Evolutionary conservation across 2,113 vertebrate species (phyloP).

Genomic region (Istiophorus platypterus): DNA sequence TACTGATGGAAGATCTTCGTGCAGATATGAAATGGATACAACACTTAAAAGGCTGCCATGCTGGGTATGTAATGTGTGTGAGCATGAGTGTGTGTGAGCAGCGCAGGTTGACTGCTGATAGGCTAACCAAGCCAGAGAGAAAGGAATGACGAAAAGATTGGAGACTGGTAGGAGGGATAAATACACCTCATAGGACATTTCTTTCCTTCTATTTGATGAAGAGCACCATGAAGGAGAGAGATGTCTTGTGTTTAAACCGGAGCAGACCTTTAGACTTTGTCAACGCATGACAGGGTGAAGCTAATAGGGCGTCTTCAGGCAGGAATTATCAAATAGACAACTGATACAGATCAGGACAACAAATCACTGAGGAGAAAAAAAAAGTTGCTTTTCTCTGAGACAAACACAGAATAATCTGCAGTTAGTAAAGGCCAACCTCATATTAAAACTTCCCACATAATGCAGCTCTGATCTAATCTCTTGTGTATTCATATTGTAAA

Average conservation of each 20-base stretch:
- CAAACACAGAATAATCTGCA: neutral
- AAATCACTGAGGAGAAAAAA: constrained; percentile 7
- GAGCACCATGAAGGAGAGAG: neutral
- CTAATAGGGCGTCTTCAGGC: constrained; percentile 11
- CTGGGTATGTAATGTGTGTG: neutral
- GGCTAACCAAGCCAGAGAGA: constrained; percentile 21
- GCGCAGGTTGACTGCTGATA: constrained; percentile 25
- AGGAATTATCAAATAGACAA: constrained; percentile 22
- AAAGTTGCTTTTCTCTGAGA: neutral
- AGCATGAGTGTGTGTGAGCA: neutral
- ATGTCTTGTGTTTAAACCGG: constrained; percentile 17
- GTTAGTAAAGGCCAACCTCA: neutral
- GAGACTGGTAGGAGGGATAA: neutral
- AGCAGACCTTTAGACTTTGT: constrained; percentile 31
- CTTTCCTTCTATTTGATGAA: neutral
- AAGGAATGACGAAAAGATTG: neutral
- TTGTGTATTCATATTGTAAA: neutral
- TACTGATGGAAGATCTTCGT: constrained; percentile 20
- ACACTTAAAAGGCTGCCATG: constrained; percentile 16
- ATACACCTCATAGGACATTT: neutral
- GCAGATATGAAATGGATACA: constrained; percentile 26
- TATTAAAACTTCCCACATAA: constrained; percentile 1
- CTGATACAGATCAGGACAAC: constrained; percentile 26
- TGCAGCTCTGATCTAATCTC: constrained; percentile 18
- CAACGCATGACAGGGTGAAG: constrained; percentile 15